Base-by-base conservation (phyloP, 2,888 invertebrate species). In the Lissocephala sabroskyi region DNA sequence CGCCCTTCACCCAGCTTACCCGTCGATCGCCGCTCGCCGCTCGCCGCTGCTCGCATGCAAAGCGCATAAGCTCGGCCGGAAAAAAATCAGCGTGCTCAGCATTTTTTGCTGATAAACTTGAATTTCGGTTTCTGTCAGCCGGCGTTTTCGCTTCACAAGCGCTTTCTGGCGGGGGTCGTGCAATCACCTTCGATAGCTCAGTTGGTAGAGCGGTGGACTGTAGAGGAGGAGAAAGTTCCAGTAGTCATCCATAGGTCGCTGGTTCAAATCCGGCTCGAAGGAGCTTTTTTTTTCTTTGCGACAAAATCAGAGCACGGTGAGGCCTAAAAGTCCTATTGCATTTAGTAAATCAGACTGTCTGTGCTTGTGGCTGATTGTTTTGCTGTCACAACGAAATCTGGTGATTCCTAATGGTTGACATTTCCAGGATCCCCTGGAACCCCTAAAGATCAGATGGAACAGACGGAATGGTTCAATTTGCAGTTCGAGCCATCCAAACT, bases 161-260 rank as follows among this genome's bases (percentile, higher is more conserved):
- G 37, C 30, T 53, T 47, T 64, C 60, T 45, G 49, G 52, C 46
- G 1, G 3, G 0, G 0, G 0, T 0, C 4, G 7, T 10, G 5
- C 43, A 62, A 51, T 51, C 44, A 60, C 80, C 80, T 80, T 80
- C 80, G 80, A 80, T 79, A 80, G 80, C 79, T 80, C 80, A 80
- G 80, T 79, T 80, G 80, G 80, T 80, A 80, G 80, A 80, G 80
- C 80, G 80, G 80, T 80, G 79, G 80, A 80, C 80, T 80, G 79
- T 80, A 79, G 78, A 44, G 41, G 16, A 40, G 39, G 32, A 39
- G n/a, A 5, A 37, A 35, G 9, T 45, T 17, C 23, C 2, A 10
- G 50, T 68, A 73, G 70, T 58, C n/a, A 79, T 79, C 79, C 79
- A 79, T 79, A 79, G 79, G 79, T 79, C 79, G 79, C 79, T 79